These are phyloP conservation scores for Drosophila longiperda DNA, from an alignment of 2,888 invertebrate genomes.

Conservation along the genomic window DNA sequence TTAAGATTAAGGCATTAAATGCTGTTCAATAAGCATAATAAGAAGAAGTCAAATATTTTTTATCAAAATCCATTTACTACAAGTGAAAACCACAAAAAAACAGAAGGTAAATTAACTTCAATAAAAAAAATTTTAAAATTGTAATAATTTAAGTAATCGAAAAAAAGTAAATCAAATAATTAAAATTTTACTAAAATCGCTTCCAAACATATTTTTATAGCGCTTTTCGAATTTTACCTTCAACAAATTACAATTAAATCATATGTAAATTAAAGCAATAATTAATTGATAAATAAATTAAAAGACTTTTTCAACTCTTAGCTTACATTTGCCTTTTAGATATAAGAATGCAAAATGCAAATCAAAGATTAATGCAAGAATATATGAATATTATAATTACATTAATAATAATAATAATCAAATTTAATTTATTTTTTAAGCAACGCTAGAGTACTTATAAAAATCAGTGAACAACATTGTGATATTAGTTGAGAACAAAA, in stretches of 20 bases:
- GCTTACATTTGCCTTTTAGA: conserved; percentile 81
- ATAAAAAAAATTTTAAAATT: conserved; percentile 37
- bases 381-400: conserved; percentile 9
- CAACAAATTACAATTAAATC: conserved; percentile 29
- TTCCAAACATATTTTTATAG: conserved; percentile 80
- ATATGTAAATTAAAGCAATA: conserved; percentile 69
- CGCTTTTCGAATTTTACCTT: conserved; percentile 75
- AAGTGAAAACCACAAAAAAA: conserved; percentile 34
- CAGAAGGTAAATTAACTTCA: conserved; percentile 10
- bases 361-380: conserved; percentile 50
- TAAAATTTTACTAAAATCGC: conserved; percentile 72
- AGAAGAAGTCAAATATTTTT: conserved; percentile 62
- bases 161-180: conserved; percentile 30
- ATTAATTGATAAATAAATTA: conserved; percentile 58
- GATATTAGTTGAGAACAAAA: conserved; percentile 80
- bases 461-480: conserved; percentile 79
- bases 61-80: conserved; percentile 68
- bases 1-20: conserved; percentile 76
- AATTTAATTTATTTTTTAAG: conserved; percentile 45
- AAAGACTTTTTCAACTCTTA: conserved; percentile 76
- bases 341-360: conserved; percentile 58
- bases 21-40: conserved; percentile 60
- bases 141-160: conserved; percentile 32
- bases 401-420: conserved; percentile 27
- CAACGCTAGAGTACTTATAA: conserved; percentile 32